Evolutionary conservation across 2,888 invertebrate genomes (phyloP), one percentile per base, ranked within the genome.

Genomic region (Teleiodes luculella): DNA sequence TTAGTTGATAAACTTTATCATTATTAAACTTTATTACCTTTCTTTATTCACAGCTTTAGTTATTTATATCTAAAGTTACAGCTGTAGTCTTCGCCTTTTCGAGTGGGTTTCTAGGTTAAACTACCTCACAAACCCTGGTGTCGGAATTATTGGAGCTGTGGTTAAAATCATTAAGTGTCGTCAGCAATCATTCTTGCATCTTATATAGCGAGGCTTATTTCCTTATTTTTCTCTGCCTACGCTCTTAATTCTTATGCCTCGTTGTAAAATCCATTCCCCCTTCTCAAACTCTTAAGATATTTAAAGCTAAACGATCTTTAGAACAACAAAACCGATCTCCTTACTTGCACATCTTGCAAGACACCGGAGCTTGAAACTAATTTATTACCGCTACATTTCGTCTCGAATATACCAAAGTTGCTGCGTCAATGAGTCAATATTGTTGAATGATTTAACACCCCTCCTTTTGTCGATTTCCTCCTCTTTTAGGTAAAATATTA

Each of bases 361-460:
- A 68, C 65, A 62, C 66, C 65, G 67, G 65, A 69, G 67, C 69
- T 68, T 71, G 24, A 68, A 52, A 57, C 61, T 67, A 63, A 83
- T 85, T 84, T 81, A 84, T 81, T 70, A 64, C 68, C 64, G 66
- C 69, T 74, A 72, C 68, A 67, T 68, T 72, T 48, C 33, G 33
- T n/a, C 35, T 35, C 35, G 35, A 16, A 35, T 48, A 43, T 52
- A 18, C 66, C 65, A 63, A 59, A 56, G 24, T 49, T 31, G 20
- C 30, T 20, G 47, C 24, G 49, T 36, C 48, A 48, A 35, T 48
- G 48, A 48, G 35, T 36, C 36, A n/a, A 74, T 80, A 70, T 66
- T 60, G 75, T 68, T 74, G 78, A 81, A 74, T 72, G 83, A 84
- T 83, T 78, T 78, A 52, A 78, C 68, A 68, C 63, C 66, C 61